A percentile compares a stretch with the other conserved stretches of the same genome.
phyloP scores from a whole-genome alignment of 2,113 vertebrate genomes.

The Etheostoma cragini region DNA sequence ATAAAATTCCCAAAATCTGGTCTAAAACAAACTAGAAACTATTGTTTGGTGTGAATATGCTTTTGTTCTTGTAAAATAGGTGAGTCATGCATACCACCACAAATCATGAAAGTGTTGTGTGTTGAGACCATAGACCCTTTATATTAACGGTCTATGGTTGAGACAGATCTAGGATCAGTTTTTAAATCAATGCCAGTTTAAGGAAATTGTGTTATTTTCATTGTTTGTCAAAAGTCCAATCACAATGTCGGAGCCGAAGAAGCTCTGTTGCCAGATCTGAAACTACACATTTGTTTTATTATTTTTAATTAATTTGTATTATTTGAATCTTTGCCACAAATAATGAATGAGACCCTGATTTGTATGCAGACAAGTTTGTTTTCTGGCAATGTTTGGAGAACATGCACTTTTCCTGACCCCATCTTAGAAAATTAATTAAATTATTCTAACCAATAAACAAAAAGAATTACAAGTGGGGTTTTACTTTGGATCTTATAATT shows the following conservation, averaged over 20 bases:
- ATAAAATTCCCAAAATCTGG: slow-evolving; percentile 2
- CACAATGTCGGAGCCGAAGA: not conserved
- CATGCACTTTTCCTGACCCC: not conserved
- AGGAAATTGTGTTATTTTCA: slow-evolving; percentile 3
- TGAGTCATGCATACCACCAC: slow-evolving; percentile 50
- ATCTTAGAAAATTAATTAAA: not conserved
- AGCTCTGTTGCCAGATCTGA: not conserved
- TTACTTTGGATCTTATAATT: not conserved
- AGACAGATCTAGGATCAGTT: slow-evolving; percentile 38
- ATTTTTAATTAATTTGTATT: not conserved
- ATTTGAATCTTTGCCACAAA: not conserved
- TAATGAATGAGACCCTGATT: not conserved
- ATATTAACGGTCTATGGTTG: too few species aligned
- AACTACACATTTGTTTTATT: not conserved
- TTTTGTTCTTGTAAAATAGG: slow-evolving; percentile 11
- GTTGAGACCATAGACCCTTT: too few species aligned
- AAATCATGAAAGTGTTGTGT: slow-evolving; percentile 14
- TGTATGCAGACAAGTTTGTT: not conserved
- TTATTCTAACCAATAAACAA: not conserved
- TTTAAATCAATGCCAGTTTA: slow-evolving; percentile 26
- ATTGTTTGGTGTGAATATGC: not conserved
- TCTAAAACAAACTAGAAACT: not conserved
- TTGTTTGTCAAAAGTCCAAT: not conserved
- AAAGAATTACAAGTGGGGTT: not conserved
- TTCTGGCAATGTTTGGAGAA: not conserved